phyloP scores from a whole-genome alignment of 2,888 invertebrate species.

The Lacanobia wlatinum region DNA sequence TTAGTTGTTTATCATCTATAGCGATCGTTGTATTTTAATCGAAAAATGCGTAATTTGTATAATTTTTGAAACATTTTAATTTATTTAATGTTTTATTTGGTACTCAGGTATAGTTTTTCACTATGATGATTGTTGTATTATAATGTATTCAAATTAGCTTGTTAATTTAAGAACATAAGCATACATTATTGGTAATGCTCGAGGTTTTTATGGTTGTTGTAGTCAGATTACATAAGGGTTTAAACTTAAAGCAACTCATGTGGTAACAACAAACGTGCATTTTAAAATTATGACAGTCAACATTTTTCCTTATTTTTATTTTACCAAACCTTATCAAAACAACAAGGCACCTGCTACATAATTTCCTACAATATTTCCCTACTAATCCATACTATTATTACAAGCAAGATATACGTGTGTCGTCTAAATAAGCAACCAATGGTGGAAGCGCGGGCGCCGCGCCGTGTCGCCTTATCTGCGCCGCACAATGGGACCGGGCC shows the following conservation, averaged over 20 bases:
- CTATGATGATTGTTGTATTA: conserved; percentile 54
- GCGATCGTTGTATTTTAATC: conserved; percentile 69
- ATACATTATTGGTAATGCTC: conserved; percentile 48
- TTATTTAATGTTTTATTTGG: conserved; percentile 62
- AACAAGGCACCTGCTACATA: background rate
- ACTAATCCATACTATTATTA: conserved; percentile 24
- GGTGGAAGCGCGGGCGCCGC: conserved; percentile 23
- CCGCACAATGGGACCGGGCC: conserved; percentile 58
- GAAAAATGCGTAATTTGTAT: conserved; percentile 66
- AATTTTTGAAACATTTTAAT: conserved; percentile 65
- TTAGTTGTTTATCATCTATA: conserved; percentile 71
- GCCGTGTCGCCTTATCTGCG: conserved; percentile 60
- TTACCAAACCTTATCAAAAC: background rate
- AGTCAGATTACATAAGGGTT: conserved; percentile 9
- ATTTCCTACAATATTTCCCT: conserved; percentile 2
- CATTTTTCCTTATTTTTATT: background rate
- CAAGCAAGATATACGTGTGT: conserved; percentile 27
- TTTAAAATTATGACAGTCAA: background rate
- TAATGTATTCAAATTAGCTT: conserved; percentile 56
- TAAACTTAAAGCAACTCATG: conserved; percentile 13
- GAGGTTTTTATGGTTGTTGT: conserved; percentile 13
- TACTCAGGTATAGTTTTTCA: conserved; percentile 56
- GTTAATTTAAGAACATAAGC: conserved; percentile 57
- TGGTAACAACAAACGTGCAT: background rate
- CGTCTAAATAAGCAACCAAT: conserved; percentile 53